Base-by-base conservation (phyloP, 2,888 invertebrate species). In the Melieria omissa region DNA sequence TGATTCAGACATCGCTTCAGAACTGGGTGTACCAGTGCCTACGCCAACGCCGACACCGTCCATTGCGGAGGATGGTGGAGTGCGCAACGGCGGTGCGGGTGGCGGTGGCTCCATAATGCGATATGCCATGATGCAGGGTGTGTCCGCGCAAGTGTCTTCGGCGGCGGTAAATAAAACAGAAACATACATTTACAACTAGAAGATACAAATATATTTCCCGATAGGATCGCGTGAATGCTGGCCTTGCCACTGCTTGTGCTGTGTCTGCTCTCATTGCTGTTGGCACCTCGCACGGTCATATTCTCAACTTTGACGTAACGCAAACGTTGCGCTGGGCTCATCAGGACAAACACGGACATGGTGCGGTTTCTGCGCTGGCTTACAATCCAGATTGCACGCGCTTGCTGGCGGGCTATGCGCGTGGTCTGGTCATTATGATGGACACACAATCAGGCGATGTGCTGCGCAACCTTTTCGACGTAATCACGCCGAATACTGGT, bases 211-310 rank as follows among this genome's bases (percentile, higher is more conserved):
- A 3, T 57, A 62, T 58, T 63, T 74, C 73, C 77, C 88, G 88
- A 69, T 83, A 95, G 94, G 96, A 97, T 80, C 90, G 95, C 78
- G 94, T 96, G 14, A 93, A 94, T 87, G 95, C 96, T 70, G 98
- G 98, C 5, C 89, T 93, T 75, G 95, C 97, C 9, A 96, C 96
- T 73, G 93, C 95, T 6, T 90, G 95, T 82, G 93, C 95, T 78
- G 93, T 93, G 5, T 90, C 91, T 8, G 92, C 93, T 69, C 91
- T 93, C 86, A 90, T 97, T 75, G 95, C 95, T n/a, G 91, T 98
- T 46, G 98, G 98, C 52, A 98, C 97, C 46, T 96, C 97, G 44
- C 96, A 97, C 87, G 98, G 98, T 0, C 92, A 96, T 78, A 90
- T 97, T 68, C 88, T 98, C 45, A 92, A 95, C 69, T 96, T 96